phyloP scores from a whole-genome alignment of 1,140 invertebrate genomes.

The Leguminivora glycinivorella region DNA sequence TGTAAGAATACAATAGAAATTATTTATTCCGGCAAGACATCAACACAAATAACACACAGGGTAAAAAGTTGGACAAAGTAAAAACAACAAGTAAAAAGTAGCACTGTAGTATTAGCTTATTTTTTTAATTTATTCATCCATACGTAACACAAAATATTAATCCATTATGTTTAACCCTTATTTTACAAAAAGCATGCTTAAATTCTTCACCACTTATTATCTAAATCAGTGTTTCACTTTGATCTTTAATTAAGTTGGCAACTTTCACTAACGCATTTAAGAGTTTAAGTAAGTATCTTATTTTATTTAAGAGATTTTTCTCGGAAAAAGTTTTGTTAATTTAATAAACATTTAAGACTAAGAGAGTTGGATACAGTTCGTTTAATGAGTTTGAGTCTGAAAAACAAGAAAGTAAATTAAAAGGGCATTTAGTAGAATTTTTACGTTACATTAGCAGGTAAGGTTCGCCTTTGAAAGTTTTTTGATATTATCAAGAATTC shows the following conservation, averaged over 20 bases:
- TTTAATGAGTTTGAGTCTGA: neutral
- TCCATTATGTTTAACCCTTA: neutral
- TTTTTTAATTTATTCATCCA: no score
- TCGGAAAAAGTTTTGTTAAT: slow-evolving; percentile 15
- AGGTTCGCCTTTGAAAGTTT: no score
- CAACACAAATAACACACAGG: no score
- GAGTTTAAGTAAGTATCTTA: slow-evolving; percentile 19
- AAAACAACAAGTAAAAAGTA: no score
- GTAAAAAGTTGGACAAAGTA: no score
- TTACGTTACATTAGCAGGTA: neutral
- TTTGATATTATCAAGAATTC: no score
- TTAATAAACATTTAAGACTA: neutral
- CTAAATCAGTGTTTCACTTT: slow-evolving; percentile 14
- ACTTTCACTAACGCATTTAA: slow-evolving; percentile 22
- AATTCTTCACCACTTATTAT: neutral
- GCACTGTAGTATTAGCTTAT: no score
- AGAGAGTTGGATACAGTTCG: neutral
- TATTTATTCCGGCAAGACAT: no score
- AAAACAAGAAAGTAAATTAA: neutral
- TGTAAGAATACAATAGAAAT: no score
- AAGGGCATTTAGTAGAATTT: neutral
- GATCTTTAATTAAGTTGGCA: slow-evolving; percentile 17
- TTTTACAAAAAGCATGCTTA: neutral
- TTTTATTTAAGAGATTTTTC: slow-evolving; percentile 9
- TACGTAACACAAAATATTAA: neutral